phyloP scores from a whole-genome alignment of 2,797 vertebrate genomes.

The Phalanger gymnotis region DNA sequence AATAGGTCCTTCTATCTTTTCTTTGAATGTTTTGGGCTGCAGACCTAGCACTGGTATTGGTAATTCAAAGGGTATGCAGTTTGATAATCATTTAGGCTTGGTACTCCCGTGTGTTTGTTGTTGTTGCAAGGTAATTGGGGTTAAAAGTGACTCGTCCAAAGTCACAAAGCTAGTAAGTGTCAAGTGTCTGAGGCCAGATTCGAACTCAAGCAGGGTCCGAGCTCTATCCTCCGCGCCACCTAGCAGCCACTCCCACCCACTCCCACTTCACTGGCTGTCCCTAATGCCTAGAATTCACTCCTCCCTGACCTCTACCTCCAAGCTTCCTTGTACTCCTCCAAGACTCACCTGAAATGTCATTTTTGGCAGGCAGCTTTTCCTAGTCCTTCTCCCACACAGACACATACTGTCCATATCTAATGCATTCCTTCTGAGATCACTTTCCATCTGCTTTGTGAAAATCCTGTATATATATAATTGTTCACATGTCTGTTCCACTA shows the following conservation, averaged over 20 bases:
- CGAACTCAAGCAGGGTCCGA: too few relatives aligned
- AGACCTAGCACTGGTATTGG: too few relatives aligned
- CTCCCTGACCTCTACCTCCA: neutral
- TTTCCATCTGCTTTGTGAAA: neutral
- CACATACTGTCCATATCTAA: neutral
- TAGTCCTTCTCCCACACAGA: neutral
- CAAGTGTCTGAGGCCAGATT: too few relatives aligned
- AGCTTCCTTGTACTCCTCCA: neutral
- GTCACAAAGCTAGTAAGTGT: too few relatives aligned
- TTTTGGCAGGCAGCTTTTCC: neutral
- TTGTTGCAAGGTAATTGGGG: too few relatives aligned
- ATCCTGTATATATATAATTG: neutral
- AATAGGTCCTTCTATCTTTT: neutral
- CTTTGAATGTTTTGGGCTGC: too few relatives aligned
- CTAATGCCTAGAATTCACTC: neutral
- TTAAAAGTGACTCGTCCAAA: too few relatives aligned
- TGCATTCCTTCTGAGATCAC: neutral
- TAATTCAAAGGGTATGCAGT: too few relatives aligned
- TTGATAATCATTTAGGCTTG: too few relatives aligned
- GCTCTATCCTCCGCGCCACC: too few relatives aligned
- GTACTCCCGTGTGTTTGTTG: too few relatives aligned
- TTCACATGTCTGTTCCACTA: neutral
- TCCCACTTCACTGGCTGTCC: neutral
- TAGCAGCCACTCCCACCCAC: too few relatives aligned
- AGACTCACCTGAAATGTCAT: neutral